Conservation (phyloP, 2,888 invertebrate species). For the Eupithecia inturbata region DNA sequence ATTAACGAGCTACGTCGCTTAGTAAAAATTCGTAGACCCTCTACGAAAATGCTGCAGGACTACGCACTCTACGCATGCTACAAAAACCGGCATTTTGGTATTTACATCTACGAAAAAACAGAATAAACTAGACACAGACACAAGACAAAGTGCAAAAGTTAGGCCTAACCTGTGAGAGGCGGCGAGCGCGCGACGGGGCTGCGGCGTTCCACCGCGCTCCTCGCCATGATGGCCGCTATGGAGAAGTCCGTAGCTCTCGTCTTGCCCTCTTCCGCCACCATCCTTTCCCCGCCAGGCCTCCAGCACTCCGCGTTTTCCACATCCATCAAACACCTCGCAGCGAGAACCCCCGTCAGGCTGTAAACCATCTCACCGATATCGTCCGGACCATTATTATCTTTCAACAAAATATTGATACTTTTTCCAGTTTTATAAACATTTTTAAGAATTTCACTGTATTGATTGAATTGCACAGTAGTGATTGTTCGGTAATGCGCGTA, state of each 20-base stretch:
- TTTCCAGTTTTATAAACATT: slow-evolving; percentile 1
- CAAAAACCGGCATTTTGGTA: neutral
- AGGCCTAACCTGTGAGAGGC: slow-evolving; percentile 77
- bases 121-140: neutral
- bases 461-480: slow-evolving; percentile 39
- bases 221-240: slow-evolving; percentile 97
- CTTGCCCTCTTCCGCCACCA: slow-evolving; percentile 80
- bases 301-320: slow-evolving; percentile 78
- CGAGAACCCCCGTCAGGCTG: slow-evolving; percentile 55
- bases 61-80: neutral
- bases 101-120: neutral
- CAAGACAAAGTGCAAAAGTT: slow-evolving; percentile 37
- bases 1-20: neutral
- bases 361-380: slow-evolving; percentile 68
- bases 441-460: neutral
- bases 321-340: slow-evolving; percentile 77
- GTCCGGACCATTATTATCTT: slow-evolving; percentile 66
- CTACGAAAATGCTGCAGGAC: neutral
- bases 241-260: slow-evolving; percentile 95
- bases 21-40: slow-evolving; percentile 8
- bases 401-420: slow-evolving; percentile 19
- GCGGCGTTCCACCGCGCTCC: slow-evolving; percentile 78
- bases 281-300: slow-evolving; percentile 72
- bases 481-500: slow-evolving; percentile 52
- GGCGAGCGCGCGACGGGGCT: slow-evolving; percentile 77